These are phyloP conservation scores for Amphipoea oculea DNA, from an alignment of 2,888 invertebrate species.

Conservation along the genomic window DNA sequence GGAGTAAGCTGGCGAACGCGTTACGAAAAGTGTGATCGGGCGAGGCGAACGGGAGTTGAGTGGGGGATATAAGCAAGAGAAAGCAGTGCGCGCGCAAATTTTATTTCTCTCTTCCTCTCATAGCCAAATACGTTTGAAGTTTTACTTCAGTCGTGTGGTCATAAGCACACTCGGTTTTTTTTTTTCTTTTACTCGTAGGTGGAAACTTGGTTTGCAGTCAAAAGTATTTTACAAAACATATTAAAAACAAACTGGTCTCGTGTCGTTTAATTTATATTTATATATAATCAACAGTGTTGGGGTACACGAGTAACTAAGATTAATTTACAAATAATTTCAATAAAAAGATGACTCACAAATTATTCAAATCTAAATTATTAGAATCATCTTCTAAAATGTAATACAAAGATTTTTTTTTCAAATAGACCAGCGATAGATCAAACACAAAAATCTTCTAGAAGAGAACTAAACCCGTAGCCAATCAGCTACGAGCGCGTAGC, in stretches of 20 bases:
- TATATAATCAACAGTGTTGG: background rate
- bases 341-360: background rate
- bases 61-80: too few relatives aligned
- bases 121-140: too few relatives aligned
- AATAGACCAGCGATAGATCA: too few relatives aligned
- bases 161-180: background rate
- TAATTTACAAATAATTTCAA: too few relatives aligned
- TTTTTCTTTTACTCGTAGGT: background rate
- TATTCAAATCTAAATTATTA: background rate
- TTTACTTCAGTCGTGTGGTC: too few relatives aligned
- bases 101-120: too few relatives aligned
- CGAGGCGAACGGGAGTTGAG: too few relatives aligned
- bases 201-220: background rate
- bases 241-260: background rate
- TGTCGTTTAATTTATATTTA: background rate
- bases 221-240: background rate
- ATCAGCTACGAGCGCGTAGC: constrained; percentile 28
- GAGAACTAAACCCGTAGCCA: background rate
- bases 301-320: too few relatives aligned
- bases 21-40: too few relatives aligned
- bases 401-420: background rate
- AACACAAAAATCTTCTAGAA: background rate
- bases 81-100: too few relatives aligned
- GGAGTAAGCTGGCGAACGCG: too few relatives aligned
- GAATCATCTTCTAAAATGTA: background rate